phyloP scores from a whole-genome alignment of 2,797 vertebrate species.

The Todus mexicanus region DNA sequence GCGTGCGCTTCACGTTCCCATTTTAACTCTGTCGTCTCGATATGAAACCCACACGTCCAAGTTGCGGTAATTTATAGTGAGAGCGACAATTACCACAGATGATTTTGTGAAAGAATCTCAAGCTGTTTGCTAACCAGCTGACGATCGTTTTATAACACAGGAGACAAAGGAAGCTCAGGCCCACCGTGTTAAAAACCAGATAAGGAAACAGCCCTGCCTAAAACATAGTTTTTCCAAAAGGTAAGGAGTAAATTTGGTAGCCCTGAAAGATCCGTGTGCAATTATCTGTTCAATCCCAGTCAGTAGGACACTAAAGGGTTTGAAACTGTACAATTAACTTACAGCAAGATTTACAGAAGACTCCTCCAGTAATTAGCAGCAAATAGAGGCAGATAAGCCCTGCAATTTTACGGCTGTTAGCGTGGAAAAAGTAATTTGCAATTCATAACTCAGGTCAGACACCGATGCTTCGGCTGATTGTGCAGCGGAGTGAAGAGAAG shows the following conservation, averaged over 20 bases:
- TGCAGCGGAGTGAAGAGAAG: background rate
- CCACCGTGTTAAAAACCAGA: background rate
- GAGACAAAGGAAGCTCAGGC: background rate
- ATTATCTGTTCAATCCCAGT: background rate
- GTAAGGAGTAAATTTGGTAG: background rate
- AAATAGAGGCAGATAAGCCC: conserved; percentile 22
- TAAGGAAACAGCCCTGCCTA: background rate
- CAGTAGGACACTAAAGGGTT: background rate
- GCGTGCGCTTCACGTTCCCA: rapidly evolving
- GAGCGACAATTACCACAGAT: background rate
- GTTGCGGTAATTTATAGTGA: background rate
- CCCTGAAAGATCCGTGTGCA: background rate
- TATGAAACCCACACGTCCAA: background rate
- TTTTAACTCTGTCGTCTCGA: background rate
- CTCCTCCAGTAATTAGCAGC: conserved; percentile 38
- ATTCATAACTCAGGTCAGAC: conserved; percentile 6
- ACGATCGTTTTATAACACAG: background rate
- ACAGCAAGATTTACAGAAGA: conserved; percentile 20
- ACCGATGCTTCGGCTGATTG: conserved; percentile 7
- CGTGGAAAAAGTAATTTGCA: conserved; percentile 19
- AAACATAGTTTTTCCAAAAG: background rate
- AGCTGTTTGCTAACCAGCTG: background rate
- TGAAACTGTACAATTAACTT: conserved; percentile 8
- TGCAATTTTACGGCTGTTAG: conserved; percentile 6
- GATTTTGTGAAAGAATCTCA: background rate